A percentile compares a stretch with the other conserved stretches of the same genome.
Evolutionary conservation across 1,140 invertebrate species (phyloP).

Genomic region (Leptopilina clavipes): DNA sequence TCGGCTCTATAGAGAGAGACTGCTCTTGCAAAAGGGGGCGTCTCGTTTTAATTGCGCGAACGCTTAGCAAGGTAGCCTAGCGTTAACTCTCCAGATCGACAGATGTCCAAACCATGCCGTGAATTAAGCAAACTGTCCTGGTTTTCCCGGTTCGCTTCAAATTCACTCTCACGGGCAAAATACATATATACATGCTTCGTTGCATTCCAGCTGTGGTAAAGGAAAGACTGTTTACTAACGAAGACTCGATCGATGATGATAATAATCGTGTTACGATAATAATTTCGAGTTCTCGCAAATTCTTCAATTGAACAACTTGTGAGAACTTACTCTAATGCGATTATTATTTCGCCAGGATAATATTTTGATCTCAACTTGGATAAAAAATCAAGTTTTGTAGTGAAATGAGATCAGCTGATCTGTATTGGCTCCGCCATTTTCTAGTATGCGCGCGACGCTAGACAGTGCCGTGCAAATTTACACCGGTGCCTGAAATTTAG

Average conservation of each 20-base stretch:
- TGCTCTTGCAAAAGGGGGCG: constrained; percentile 10
- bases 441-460: too few relatives aligned
- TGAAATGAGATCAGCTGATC: too few relatives aligned
- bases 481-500: too few relatives aligned
- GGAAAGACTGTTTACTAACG: not conserved
- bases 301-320: too few relatives aligned
- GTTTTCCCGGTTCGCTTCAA: constrained; percentile 4
- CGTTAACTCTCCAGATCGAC: constrained; percentile 24
- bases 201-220: not conserved
- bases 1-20: not conserved
- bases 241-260: not conserved
- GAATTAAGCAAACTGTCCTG: constrained; percentile 18
- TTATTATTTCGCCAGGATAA: too few relatives aligned
- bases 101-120: constrained; percentile 9
- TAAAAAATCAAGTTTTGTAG: too few relatives aligned
- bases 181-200: not conserved
- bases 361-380: too few relatives aligned
- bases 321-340: too few relatives aligned
- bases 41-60: constrained; percentile 31
- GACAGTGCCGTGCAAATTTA: too few relatives aligned
- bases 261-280: too few relatives aligned
- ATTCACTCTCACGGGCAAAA: constrained; percentile 1
- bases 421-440: too few relatives aligned
- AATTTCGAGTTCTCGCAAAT: too few relatives aligned
- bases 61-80: constrained; percentile 9